Base-by-base conservation (phyloP, 1,140 invertebrate genomes). In the Radopholus similis region DNA sequence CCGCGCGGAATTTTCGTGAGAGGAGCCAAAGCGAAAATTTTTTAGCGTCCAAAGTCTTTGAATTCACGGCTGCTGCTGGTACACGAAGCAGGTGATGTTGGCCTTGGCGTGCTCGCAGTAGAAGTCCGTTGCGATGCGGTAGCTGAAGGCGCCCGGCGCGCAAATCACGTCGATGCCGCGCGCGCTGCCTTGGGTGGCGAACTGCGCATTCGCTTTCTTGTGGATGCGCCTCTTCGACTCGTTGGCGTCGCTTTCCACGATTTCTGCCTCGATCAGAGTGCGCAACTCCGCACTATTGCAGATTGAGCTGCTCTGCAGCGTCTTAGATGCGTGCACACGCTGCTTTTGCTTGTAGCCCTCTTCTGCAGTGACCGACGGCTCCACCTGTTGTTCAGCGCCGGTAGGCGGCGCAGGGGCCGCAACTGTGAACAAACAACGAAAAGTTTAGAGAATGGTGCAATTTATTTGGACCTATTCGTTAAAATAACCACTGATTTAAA, bases 121-220 rank as follows among this genome's bases (percentile, higher is more conserved):
- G 44, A 80, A 62, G 38, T 77, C 77, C 4, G 75, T 77, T 13
- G 75, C 77, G 38, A 77, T 77, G 35, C 75, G 38, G 63, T 80
- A 77, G 64, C 64, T 69, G 75, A 77, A 71, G 28, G 57, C 35
- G 34, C 35, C 44, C 6, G 66, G 53, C 6, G 75, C 75, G 34
- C 75, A 77, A 49, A 77, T 80, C 56, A 77, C 75, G 55, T 77
- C 75, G 34, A 81, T 56, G 28, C 67, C 67, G 26, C 60, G 58
- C 40, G 51, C 53, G 40, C 34, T 44, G 38, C 69, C 62, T 28
- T n/a, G 49, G 26, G 64, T 59, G 21, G 35, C 40, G 30, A 76
- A 68, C 42, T 72, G 35, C 49, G 68, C 58, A 28, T 74, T 76
- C 21, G 74, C 74, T 34, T 63, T 58, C 37, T 75, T 76, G 74